Evolutionary conservation across 2,113 vertebrate species (phyloP), one percentile per base, ranked within the genome.

Genomic region (Psettodes erumei): DNA sequence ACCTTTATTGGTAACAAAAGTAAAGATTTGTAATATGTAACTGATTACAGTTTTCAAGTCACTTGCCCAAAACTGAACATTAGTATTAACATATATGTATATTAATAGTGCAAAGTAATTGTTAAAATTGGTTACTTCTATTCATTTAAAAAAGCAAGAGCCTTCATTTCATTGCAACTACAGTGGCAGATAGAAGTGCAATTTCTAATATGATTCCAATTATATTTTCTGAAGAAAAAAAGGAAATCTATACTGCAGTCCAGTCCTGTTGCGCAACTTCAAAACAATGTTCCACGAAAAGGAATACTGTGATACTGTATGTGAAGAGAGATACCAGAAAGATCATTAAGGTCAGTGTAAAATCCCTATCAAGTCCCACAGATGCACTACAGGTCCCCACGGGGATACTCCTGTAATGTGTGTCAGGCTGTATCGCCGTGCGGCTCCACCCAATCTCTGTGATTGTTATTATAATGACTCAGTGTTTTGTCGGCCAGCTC

Each of bases 391-490:
- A 63, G 23, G 58, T 59, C 42, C 69, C 66, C 45, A 4, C 37
- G 65, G 72, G 56, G 47, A 62, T 27, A 62, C 67, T 82, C 48
- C 5, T 75, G 61, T 77, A 9, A 72, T 82, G 64, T 81, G 47
- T 77, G 74, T 79, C 30, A 9, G 70, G 43, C 80, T 45, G 27
- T 69, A 79, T 86, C 71, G 30, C 53, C 27, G 73, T 3, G 0
- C 54, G 45, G 16, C 79, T 84, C 85, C 88, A 83, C 85, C 86
- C 88, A 61, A n/a, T 76, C 80, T 79, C 65, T 47, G 35, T 38
- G 80, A 89, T 89, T 90, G 87, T 89, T 90, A 87, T 90, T 91
- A 72, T 88, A 88, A 89, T 91, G 90, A 91, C 84, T 91, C 89
- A 91, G 88, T 79, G 85, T 82, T 90, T 87, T 68, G 86, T 88